Evolutionary conservation across 2,888 invertebrate species (phyloP), one percentile per base, ranked within the genome.

Genomic region (Parnassius apollo): DNA sequence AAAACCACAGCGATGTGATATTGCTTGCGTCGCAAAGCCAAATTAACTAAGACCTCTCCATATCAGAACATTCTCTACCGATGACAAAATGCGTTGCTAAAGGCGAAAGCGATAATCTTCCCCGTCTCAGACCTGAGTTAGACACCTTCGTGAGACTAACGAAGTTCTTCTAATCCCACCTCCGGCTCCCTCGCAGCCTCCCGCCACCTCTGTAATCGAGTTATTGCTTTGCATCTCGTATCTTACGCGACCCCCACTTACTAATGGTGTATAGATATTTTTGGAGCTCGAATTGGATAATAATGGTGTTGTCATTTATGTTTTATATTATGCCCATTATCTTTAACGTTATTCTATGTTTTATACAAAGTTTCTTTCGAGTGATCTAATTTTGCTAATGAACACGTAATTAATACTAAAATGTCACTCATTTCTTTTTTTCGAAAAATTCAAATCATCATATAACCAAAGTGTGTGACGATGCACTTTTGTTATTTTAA

Each of bases 61-160:
- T 71, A 75, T 76, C 76, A 75, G 74, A 35, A 80, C 75, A 78
- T 78, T 73, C 75, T 69, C 78, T 77, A 78, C 75, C 75, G 78
- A 76, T 77, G 81, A 81, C 83, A 83, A 86, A 84, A 84, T 83
- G 78, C 78, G 75, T 69, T 77, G 81, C 78, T 83, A 75, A 78
- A 83, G 80, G 83, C 83, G 80, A 82, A 84, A 83, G 82, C 83
- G 85, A 86, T 89, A 89, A 89, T 88, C 88, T 76, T 69, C 76
- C 73, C 73, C 80, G 78, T 80, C 83, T 78, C 81, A 81, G 80
- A 82, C 79, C 81, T 78, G 86, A 86, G 83, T 85, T 82, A 87
- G 85, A 87, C 88, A 89, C 88, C 89, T 89, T 81, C 86, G 83
- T 74, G 83, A 84, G 84, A 79, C 88, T 91, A 90, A 90, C 89